Evolutionary conservation across 2,797 vertebrate species (phyloP).

Genomic region (Steatocranus sp.): DNA sequence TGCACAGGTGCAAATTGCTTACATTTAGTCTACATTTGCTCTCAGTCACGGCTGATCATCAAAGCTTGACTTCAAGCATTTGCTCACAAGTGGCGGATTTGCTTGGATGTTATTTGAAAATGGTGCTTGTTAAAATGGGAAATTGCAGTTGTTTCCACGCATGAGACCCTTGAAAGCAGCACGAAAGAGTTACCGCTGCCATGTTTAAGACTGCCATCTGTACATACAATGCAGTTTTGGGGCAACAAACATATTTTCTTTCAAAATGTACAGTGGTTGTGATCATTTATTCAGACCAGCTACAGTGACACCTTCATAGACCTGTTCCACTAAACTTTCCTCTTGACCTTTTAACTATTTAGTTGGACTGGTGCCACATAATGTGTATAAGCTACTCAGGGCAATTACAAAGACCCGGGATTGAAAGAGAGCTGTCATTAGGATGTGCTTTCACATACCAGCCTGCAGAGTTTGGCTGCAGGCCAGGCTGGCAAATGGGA

Average conservation of each 20-base stretch:
- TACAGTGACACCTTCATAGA: conserved; percentile 33
- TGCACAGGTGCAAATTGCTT: conserved; percentile 75
- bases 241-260: conserved; percentile 1
- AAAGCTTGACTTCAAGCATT: conserved; percentile 39
- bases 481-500: conserved; percentile 81
- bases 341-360: conserved; percentile 62
- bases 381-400: conserved; percentile 81
- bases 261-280: conserved; percentile 3
- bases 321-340: conserved; percentile 65
- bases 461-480: conserved; percentile 80
- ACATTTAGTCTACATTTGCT: conserved; percentile 60
- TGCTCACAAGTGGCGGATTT: conserved; percentile 34
- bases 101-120: not conserved
- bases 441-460: conserved; percentile 84
- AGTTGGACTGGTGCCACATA: conserved; percentile 71
- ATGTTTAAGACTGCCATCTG: not conserved
- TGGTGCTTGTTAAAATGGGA: not conserved
- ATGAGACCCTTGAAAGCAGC: not conserved
- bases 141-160: not conserved
- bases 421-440: conserved; percentile 87
- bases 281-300: conserved; percentile 54
- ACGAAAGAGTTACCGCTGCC: not conserved
- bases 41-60: conserved; percentile 38
- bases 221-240: not conserved
- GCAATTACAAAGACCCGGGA: conserved; percentile 82